A percentile compares a stretch with the other conserved stretches of the same genome.
These are phyloP conservation scores for Oncopeltus fasciatus DNA, from an alignment of 1,140 invertebrate genomes.

Conservation along the genomic window DNA sequence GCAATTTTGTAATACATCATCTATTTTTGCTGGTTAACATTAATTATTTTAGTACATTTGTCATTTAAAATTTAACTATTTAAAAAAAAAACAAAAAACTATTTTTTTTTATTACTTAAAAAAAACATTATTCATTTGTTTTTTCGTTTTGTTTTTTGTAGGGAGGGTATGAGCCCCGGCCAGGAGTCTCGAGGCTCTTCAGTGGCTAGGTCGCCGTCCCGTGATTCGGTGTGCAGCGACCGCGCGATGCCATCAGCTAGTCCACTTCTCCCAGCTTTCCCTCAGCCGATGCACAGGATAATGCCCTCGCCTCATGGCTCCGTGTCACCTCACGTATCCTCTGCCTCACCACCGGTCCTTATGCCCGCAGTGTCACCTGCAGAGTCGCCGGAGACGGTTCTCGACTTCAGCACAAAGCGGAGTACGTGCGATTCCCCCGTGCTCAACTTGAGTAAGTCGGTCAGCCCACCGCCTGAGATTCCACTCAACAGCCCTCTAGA, in stretches of 20 bases:
- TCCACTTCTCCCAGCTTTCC: conserved; percentile 35
- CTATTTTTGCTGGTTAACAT: too few species aligned
- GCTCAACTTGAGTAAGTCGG: conserved; percentile 48
- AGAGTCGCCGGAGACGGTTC: conserved; percentile 36
- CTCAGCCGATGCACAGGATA: conserved; percentile 48
- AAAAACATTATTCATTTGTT: too few species aligned
- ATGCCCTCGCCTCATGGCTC: conserved; percentile 44
- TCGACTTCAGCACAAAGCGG: conserved; percentile 64
- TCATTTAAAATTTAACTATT: too few species aligned
- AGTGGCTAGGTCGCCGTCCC: conserved; percentile 48
- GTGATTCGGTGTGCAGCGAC: conserved; percentile 51
- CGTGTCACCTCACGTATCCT: conserved; percentile 42
- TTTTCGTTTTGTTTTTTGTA: conserved; percentile 37
- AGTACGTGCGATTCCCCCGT: conserved; percentile 35
- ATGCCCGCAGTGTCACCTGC: conserved; percentile 33
- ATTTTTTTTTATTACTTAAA: too few species aligned
- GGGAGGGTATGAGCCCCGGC: conserved; percentile 58
- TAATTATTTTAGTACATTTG: too few species aligned
- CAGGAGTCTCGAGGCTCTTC: conserved; percentile 53
- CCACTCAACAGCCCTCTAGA: conserved; percentile 61
- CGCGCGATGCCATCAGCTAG: conserved; percentile 34
- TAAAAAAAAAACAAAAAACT: too few species aligned
- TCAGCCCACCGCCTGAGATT: conserved; percentile 33
- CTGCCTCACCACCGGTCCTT: conserved; percentile 39
- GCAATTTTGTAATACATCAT: too few species aligned